Conservation (phyloP, 2,888 invertebrate species). For the Boloria selene region DNA sequence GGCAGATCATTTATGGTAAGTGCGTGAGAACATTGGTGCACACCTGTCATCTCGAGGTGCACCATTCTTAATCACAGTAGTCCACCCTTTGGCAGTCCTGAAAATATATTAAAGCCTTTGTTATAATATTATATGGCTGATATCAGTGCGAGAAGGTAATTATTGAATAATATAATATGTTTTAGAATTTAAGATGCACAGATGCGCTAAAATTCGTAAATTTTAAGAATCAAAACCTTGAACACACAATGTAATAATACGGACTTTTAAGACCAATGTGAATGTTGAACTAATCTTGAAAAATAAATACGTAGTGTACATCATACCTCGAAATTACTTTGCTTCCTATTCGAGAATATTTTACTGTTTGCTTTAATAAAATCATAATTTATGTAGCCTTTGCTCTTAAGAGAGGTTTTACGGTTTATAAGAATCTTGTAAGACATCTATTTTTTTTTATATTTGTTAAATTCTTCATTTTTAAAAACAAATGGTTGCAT, state of each 20-base stretch:
- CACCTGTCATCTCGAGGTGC: slow-evolving; percentile 73
- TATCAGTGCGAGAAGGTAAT: not conserved
- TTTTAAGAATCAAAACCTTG: not conserved
- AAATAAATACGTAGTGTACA: slow-evolving; percentile 42
- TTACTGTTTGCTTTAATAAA: slow-evolving; percentile 71
- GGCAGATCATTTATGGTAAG: slow-evolving; percentile 78
- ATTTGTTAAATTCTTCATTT: slow-evolving; percentile 54
- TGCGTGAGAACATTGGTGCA: slow-evolving; percentile 55
- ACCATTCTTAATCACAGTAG: slow-evolving; percentile 64
- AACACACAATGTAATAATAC: slow-evolving; percentile 1
- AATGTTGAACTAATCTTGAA: slow-evolving; percentile 5
- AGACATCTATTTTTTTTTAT: slow-evolving; percentile 48
- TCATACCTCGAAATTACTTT: slow-evolving; percentile 68
- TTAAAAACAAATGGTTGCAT: slow-evolving; percentile 47
- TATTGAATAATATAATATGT: not conserved
- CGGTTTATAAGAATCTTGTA: slow-evolving; percentile 48
- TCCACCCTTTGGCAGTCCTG: slow-evolving; percentile 59
- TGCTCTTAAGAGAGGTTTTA: slow-evolving; percentile 52
- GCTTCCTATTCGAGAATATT: slow-evolving; percentile 67
- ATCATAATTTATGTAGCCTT: slow-evolving; percentile 74
- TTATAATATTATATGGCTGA: not conserved
- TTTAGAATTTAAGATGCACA: no score
- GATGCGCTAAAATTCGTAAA: no score
- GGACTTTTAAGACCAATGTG: not conserved
- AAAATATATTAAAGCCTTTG: slow-evolving; percentile 38